A percentile compares a stretch with the other conserved stretches of the same genome.
These are phyloP conservation scores for Byasa hedistus DNA, from an alignment of 2,888 invertebrate genomes.

Conservation along the genomic window DNA sequence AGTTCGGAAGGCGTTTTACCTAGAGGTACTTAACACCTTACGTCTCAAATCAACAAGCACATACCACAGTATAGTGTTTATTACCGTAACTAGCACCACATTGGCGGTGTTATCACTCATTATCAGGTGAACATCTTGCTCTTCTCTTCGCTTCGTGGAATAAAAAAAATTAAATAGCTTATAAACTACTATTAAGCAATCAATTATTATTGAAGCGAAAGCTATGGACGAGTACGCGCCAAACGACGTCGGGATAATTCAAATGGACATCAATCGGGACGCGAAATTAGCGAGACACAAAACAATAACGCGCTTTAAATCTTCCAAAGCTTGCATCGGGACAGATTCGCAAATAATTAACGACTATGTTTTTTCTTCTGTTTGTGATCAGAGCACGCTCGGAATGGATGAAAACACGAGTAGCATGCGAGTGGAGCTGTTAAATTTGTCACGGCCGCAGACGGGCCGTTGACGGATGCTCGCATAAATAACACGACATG, in stretches of 20 bases:
- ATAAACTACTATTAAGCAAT: too few species aligned
- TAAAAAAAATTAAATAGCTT: too few species aligned
- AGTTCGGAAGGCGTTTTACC: too few species aligned
- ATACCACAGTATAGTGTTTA: too few species aligned
- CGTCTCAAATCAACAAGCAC: too few species aligned
- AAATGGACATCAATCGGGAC: constrained; percentile 26
- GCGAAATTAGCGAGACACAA: constrained; percentile 34
- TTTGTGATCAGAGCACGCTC: constrained; percentile 41
- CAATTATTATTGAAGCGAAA: too few species aligned
- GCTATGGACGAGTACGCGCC: too few species aligned
- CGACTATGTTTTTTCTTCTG: constrained; percentile 45
- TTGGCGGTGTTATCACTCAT: too few species aligned
- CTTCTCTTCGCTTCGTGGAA: too few species aligned
- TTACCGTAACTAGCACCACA: too few species aligned
- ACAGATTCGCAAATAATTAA: constrained; percentile 75
- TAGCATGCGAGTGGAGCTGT: constrained; percentile 59
- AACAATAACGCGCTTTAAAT: constrained; percentile 66
- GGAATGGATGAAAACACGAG: constrained; percentile 39
- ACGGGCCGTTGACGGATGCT: constrained; percentile 61
- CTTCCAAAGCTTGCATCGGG: constrained; percentile 54
- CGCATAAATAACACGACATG: constrained; percentile 64
- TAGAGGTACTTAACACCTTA: too few species aligned
- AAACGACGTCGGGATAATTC: constrained; percentile 16
- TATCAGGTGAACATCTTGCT: too few species aligned
- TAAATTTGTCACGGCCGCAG: constrained; percentile 70